A percentile compares a stretch with the other conserved stretches of the same genome.
Evolutionary conservation across 2,113 vertebrate genomes (phyloP).

Genomic region (Varanus salvator): DNA sequence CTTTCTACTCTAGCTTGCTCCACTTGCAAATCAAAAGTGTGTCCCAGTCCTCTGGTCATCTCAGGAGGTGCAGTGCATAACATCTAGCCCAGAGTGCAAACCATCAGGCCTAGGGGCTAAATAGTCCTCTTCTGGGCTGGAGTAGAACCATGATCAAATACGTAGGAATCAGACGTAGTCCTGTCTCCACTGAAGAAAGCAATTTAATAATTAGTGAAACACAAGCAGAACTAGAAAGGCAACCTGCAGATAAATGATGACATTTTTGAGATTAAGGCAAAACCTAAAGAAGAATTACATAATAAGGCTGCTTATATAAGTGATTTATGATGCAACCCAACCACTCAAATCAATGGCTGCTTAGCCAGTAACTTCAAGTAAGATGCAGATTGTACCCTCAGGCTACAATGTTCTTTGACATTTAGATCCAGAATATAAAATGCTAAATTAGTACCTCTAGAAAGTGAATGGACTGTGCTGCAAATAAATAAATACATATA

Average conservation of each 20-base stretch:
- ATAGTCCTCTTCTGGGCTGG: no score
- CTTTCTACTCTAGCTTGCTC: background rate
- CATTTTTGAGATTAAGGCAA: background rate
- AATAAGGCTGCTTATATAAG: background rate
- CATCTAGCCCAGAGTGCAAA: background rate
- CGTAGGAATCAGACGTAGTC: background rate
- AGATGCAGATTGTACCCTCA: background rate
- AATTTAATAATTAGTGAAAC: rapidly evolving
- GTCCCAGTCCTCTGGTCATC: no score
- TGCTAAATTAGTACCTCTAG: background rate
- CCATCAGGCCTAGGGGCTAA: no score
- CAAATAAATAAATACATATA: background rate
- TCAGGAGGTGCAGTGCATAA: background rate
- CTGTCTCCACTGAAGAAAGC: background rate
- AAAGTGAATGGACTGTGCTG: background rate
- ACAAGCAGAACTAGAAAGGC: background rate
- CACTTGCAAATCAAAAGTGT: background rate
- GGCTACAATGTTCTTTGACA: background rate
- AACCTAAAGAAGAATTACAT: background rate
- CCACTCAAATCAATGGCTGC: background rate
- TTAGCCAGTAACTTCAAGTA: background rate
- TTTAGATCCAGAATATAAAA: background rate
- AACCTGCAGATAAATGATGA: background rate
- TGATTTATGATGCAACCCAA: background rate
- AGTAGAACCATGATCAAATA: background rate